Base-by-base conservation (phyloP, 2,888 invertebrate genomes). In the Temnothorax rugatulus region DNA sequence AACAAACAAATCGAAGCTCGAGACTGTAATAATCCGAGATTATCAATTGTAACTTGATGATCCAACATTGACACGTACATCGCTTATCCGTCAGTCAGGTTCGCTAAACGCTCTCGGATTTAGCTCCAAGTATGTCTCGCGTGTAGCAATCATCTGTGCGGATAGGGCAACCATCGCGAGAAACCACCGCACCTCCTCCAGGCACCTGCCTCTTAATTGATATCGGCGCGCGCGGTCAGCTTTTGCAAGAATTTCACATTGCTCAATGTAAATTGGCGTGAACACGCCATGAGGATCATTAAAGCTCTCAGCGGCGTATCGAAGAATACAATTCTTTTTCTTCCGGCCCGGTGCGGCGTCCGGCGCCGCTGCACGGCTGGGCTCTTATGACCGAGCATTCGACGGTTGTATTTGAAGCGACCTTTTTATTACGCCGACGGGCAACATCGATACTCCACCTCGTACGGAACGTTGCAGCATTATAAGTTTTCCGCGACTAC, bases 401-500 rank as follows among this genome's bases (percentile, higher is more conserved):
- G 76, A 29, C 73, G 68, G 71, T 50, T 61, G 71, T 50, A 63
- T 84, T 86, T 77, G 81, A 69, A 59, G 66, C 59, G 84, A 71
- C 81, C 75, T 86, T 89, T 82, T 87, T 85, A 81, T 85, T 83
- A 69, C 68, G 83, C 86, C 83, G 76, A 57, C 52, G 83, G 76
- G 84, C 83, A 85, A 81, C 68, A 84, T 77, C 69, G 73, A 69
- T 84, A 76, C 41, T 66, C 66, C 84, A 52, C 52, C 74, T 57
- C 81, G 75, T 66, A 66, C 52, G 18, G 38, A 74, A 57, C 69
- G 82, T 66, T 68, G 75, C 44, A 77, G 74, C 74, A 90, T 90
- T 87, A 87, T 85, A 88, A 91, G 92, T 93, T 93, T 92, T 91
- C 92, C 91, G 88, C 90, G 91, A 89, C 66, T 89, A 89, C 88